These are phyloP conservation scores for Drosophila demipolita DNA, from an alignment of 2,888 invertebrate genomes.

Conservation along the genomic window DNA sequence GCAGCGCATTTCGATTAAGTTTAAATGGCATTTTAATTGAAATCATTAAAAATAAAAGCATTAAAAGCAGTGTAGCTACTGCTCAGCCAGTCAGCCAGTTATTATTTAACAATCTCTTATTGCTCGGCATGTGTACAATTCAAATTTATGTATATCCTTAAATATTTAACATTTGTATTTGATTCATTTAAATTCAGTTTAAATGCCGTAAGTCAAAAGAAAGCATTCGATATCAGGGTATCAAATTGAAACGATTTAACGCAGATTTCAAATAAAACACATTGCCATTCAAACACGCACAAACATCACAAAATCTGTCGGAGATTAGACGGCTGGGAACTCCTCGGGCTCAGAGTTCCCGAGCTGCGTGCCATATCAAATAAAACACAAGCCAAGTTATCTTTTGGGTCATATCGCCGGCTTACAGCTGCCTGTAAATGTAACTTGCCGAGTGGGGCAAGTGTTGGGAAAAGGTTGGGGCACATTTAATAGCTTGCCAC, in stretches of 20 bases:
- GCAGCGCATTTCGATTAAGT: conserved; percentile 45
- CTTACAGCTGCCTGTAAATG: neutral
- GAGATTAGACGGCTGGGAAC: conserved; percentile 54
- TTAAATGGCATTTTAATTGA: conserved; percentile 59
- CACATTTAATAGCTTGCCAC: conserved; percentile 53
- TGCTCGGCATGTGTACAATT: conserved; percentile 15
- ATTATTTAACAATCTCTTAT: neutral
- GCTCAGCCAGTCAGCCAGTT: neutral
- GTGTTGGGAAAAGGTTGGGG: neutral
- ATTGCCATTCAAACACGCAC: conserved; percentile 19
- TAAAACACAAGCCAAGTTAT: conserved; percentile 46
- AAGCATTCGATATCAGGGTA: conserved; percentile 29
- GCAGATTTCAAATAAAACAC: conserved; percentile 45
- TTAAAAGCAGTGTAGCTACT: conserved; percentile 29
- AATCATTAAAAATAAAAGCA: conserved; percentile 56
- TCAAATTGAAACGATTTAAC: conserved; percentile 57
- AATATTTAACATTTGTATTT: neutral
- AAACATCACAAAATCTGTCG: conserved; percentile 44
- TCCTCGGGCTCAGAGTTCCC: neutral
- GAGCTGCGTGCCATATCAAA: conserved; percentile 50
- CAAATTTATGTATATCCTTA: conserved; percentile 13
- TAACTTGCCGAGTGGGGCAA: too few relatives aligned
- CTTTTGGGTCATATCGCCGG: conserved; percentile 35
- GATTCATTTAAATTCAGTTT: too few relatives aligned
- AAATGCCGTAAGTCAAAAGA: conserved; percentile 9